Evolutionary conservation across 2,888 invertebrate genomes (phyloP), one percentile per base, ranked within the genome.

Genomic region (Augiades crinisus): DNA sequence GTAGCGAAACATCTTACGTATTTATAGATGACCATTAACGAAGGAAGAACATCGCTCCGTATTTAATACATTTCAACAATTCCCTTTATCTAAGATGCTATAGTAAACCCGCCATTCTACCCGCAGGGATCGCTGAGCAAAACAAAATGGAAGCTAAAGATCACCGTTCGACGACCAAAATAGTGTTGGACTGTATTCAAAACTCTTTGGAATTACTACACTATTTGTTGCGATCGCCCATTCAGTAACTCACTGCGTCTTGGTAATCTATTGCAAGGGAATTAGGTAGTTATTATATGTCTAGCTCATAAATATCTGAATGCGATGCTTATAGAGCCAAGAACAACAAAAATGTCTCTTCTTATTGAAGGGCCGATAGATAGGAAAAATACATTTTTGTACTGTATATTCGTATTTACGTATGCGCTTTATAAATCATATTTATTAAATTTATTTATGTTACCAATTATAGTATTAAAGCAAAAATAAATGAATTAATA

Each of bases 111-210:
- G 58, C 63, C 70, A 72, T 77, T 81, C 76, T 72, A 74, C 75
- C 70, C 63, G 57, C 60, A 57, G 67, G 71, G 62, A 73, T 71
- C 69, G 68, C 65, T 50, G 60, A 73, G 68, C 71, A 81, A 86
- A 84, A 81, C 68, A 70, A 81, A 78, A 78, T 68, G 81, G 81
- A 76, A 75, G 70, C 66, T 61, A 78, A 76, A 81, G 83, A 85
- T 85, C 87, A 82, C 70, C 72, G 75, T 79, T 78, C 78, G 68
- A 69, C 60, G 79, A 83, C 87, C 70, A 64, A 86, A 89, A 89
- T 89, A 89, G 84, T 77, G 56, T 87, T 89, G 89, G 89, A 88
- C 81, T 77, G 78, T 78, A 88, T 86, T 88, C 89, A 89, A 89
- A 86, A 87, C 85, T 85, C 81, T 81, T 82, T 63, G 86, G 87